Evolutionary conservation across 2,113 vertebrate species (phyloP), one percentile per base, ranked within the genome.

Genomic region (Oryzias woworae): DNA sequence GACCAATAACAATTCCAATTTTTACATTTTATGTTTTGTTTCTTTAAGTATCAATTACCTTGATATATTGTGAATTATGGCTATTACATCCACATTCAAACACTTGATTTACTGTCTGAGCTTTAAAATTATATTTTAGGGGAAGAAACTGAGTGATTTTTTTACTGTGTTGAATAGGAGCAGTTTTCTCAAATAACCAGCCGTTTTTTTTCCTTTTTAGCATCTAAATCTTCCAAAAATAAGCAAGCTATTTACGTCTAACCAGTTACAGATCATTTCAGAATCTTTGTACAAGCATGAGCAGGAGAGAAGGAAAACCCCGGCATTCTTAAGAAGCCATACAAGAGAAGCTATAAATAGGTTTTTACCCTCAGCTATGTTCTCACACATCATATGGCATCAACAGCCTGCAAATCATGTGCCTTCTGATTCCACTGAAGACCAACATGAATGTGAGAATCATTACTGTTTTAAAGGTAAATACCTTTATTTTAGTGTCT

Each of bases 341-440:
- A 66, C 57, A 83, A 76, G 67, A 53, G 51, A 66, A 44, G 66
- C 53, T 83, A 81, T 72, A 78, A 76, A 83, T 78, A 81, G 64
- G 12, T 8, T 52, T 23, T 57, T 53, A 48, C 77, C 66, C 45
- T 41, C 23, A 71, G 83, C 77, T 49, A 66, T 78, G 62, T 73
- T 77, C 69, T 78, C 66, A 69, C 78, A 74, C 74, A 67, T 85
- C 75, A 81, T 77, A 76, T 73, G 82, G 73, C 61, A 51, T 58
- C 50, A 70, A 51, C 50, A 63, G 75, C 60, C 55, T 51, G 70
- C 44, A 68, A 46, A 67, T 77, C 60, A 75, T 60, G 74, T 66
- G 64, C 20, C 64, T 58, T 14, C 17, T 41, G 65, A 75, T n/a
- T 14, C 2, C 5, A 63, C 44, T 73, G 17, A 42, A 43, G 62